Conservation (phyloP, 2,888 invertebrate species). For the Xylocampa areola region DNA sequence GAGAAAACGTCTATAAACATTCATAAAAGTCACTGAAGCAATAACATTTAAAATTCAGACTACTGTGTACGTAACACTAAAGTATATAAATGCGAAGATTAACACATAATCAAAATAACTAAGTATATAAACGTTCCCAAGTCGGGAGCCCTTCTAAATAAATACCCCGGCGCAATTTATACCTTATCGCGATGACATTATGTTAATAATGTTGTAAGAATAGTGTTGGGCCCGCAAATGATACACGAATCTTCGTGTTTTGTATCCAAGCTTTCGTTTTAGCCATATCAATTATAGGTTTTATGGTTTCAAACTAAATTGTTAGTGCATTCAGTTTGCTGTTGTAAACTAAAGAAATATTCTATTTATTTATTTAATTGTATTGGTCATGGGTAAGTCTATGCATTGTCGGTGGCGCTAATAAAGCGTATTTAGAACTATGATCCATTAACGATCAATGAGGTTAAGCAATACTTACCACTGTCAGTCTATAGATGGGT, state of each 20-base stretch:
- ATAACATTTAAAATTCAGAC: neutral
- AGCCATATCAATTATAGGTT: conserved; percentile 33
- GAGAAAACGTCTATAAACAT: neutral
- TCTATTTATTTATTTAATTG: too few relatives aligned
- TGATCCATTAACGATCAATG: too few relatives aligned
- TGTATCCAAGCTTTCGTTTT: conserved; percentile 33
- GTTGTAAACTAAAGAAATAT: too few relatives aligned
- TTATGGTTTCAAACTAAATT: conserved; percentile 15
- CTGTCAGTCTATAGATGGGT: too few relatives aligned
- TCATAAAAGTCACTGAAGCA: neutral
- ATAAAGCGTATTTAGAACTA: too few relatives aligned
- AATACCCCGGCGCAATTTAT: conserved; percentile 51
- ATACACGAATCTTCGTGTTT: conserved; percentile 55
- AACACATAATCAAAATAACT: conserved; percentile 41
- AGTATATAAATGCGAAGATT: conserved; percentile 28
- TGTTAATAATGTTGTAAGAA: conserved; percentile 56
- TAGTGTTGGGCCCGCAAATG: conserved; percentile 39
- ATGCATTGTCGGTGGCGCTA: too few relatives aligned
- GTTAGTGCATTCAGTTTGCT: conserved; percentile 8
- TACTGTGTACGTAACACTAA: neutral
- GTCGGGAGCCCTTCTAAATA: conserved; percentile 45
- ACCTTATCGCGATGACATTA: conserved; percentile 54
- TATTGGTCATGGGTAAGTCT: too few relatives aligned
- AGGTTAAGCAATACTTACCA: too few relatives aligned
- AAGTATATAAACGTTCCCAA: conserved; percentile 15